Evolutionary conservation across 1,140 invertebrate genomes (phyloP), one percentile per base, ranked within the genome.

Genomic region (Leptinotarsa lineolata): DNA sequence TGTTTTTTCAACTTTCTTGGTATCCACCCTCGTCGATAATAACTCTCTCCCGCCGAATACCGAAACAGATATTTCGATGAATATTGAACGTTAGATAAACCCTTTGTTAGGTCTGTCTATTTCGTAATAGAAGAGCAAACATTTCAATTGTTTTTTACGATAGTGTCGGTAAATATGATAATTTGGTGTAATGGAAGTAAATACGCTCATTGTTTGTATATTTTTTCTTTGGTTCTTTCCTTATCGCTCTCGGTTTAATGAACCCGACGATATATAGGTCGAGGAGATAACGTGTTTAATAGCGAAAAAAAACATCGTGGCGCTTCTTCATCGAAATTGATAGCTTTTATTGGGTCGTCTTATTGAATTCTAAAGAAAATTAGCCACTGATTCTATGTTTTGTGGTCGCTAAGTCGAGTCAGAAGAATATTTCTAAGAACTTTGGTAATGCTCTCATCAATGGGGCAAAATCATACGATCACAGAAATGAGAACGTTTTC

Each of bases 181-280:
- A 74, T 74, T 74, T 66, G 58, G 61, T 74, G 73, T 66, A 74
- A 75, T 72, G 66, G 70, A 68, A 75, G 70, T 75, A 75, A 75
- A 72, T 59, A 75, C 64, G 54, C 21, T 65, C 22, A 30, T 72
- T 59, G 74, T 72, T 65, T 68, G 61, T 75, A 64, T 75, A 68
- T 72, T 74, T 75, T 75, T 75, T 65, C 72, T 72, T 67, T 68
- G 70, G 72, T 68, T 66, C 48, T 73, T 54, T 54, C 48, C 74
- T 76, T 76, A 76, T 76, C 74, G 63, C 64, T 48, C 59, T 24
- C 59, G 70, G 74, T 76, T 76, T 76, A 76, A 73, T 76, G 74
- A 76, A 76, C 74, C 58, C 59, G 70, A 22, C 48, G 59, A 60
- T 72, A 76, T 76, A 76, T 76, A 54, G 74, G 74, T 76, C 74